A percentile compares a stretch with the other conserved stretches of the same genome.
Conservation (phyloP, 2,113 vertebrate species). For the Corynorhinus townsendii region DNA sequence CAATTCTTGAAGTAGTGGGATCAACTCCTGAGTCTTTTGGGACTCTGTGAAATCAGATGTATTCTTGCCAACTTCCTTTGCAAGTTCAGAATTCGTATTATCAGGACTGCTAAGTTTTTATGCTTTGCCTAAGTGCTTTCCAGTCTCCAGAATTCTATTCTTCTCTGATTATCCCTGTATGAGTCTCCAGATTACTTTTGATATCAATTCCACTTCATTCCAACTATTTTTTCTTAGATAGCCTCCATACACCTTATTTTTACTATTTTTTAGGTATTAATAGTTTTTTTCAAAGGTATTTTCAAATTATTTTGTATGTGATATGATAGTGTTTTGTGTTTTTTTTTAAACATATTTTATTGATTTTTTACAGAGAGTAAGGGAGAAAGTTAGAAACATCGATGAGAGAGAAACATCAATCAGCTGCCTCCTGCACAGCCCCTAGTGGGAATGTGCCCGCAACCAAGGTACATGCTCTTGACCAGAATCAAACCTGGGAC, state of each 20-base stretch:
- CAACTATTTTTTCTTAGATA: neutral
- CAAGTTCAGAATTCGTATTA: neutral
- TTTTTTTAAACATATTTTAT: neutral
- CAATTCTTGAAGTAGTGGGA: neutral
- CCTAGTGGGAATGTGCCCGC: too few species aligned
- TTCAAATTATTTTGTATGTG: slow-evolving; percentile 26
- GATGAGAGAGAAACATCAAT: too few species aligned
- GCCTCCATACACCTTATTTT: neutral
- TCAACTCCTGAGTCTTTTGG: neutral
- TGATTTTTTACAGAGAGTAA: too few species aligned
- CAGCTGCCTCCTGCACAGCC: too few species aligned
- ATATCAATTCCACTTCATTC: neutral
- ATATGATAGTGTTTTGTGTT: neutral
- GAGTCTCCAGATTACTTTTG: neutral
- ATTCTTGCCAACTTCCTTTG: neutral
- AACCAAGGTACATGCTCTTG: too few species aligned
- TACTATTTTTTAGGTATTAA: neutral
- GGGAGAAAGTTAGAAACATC: too few species aligned
- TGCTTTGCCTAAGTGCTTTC: neutral
- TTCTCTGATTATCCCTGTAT: neutral
- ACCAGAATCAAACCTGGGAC: too few species aligned
- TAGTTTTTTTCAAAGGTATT: neutral
- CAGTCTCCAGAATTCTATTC: neutral
- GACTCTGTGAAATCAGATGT: neutral
- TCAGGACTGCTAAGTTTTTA: neutral